phyloP scores from a whole-genome alignment of 2,797 vertebrate genomes.

The Anas capensis region DNA sequence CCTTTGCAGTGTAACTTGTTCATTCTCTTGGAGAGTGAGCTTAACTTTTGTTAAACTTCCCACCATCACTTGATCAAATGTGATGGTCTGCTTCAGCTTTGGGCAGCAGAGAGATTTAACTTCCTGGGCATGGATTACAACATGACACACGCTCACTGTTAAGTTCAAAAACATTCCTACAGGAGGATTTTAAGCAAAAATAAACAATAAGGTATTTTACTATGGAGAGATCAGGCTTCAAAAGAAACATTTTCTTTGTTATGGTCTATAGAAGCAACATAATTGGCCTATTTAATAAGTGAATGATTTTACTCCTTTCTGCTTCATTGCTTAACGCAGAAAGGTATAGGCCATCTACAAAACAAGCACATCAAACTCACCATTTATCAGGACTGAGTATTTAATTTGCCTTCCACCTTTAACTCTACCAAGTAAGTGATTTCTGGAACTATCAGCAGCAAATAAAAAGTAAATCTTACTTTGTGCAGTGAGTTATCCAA shows the following conservation, averaged over 20 bases:
- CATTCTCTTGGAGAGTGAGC: not conserved
- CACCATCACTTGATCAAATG: not conserved
- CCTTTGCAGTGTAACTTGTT: not conserved
- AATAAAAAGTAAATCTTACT: conserved; percentile 12
- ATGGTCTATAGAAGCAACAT: not conserved
- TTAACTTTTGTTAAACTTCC: not conserved
- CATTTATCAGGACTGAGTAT: not conserved
- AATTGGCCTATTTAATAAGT: not conserved
- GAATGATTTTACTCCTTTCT: not conserved
- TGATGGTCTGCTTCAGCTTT: not conserved
- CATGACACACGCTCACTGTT: not conserved
- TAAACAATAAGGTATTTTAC: not conserved
- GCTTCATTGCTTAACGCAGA: not conserved
- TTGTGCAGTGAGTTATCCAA: not conserved
- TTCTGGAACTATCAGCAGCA: not conserved
- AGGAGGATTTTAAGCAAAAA: not conserved
- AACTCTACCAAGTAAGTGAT: not conserved
- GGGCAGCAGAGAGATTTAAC: not conserved
- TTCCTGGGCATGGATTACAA: not conserved
- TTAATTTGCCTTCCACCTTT: not conserved
- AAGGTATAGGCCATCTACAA: not conserved
- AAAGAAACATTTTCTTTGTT: not conserved
- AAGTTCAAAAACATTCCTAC: not conserved
- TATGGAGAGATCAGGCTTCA: not conserved
- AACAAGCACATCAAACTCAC: not conserved